These are phyloP conservation scores for Macrotrachela quadricornifera DNA, from an alignment of 1,140 invertebrate genomes.

Conservation along the genomic window DNA sequence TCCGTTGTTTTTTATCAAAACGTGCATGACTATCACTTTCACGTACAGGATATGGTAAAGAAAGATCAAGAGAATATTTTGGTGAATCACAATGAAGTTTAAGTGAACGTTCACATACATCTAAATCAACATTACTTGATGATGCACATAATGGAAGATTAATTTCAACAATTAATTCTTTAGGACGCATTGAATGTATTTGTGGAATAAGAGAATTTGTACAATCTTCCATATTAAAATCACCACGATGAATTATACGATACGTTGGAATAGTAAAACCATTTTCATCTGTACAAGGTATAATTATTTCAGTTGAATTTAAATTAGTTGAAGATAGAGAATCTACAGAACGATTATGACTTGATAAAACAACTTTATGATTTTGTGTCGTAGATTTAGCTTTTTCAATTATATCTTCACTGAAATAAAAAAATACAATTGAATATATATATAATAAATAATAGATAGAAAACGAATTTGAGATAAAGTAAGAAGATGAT, in stretches of 20 bases:
- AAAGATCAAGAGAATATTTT: slow-evolving; percentile 55
- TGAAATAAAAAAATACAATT: no score
- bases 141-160: slow-evolving; percentile 54
- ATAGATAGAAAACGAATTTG: no score
- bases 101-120: slow-evolving; percentile 53
- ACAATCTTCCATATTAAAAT: slow-evolving; percentile 61
- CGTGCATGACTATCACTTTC: slow-evolving; percentile 54
- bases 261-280: slow-evolving; percentile 42
- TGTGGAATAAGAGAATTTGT: slow-evolving; percentile 41
- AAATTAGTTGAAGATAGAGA: no score
- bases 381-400: no score
- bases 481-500: no score
- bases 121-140: slow-evolving; percentile 47
- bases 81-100: slow-evolving; percentile 47
- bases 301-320: no score
- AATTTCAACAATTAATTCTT: slow-evolving; percentile 51
- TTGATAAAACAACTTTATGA: no score
- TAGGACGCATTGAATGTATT: slow-evolving; percentile 47
- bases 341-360: no score
- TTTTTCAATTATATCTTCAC: no score
- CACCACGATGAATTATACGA: slow-evolving; percentile 51
- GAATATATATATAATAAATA: no score
- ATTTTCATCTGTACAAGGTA: no score
- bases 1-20: slow-evolving; percentile 53
- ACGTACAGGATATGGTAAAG: slow-evolving; percentile 53